A percentile compares a stretch with the other conserved stretches of the same genome.
These are phyloP conservation scores for Eupithecia tripunctaria DNA, from an alignment of 2,888 invertebrate species.

Conservation along the genomic window DNA sequence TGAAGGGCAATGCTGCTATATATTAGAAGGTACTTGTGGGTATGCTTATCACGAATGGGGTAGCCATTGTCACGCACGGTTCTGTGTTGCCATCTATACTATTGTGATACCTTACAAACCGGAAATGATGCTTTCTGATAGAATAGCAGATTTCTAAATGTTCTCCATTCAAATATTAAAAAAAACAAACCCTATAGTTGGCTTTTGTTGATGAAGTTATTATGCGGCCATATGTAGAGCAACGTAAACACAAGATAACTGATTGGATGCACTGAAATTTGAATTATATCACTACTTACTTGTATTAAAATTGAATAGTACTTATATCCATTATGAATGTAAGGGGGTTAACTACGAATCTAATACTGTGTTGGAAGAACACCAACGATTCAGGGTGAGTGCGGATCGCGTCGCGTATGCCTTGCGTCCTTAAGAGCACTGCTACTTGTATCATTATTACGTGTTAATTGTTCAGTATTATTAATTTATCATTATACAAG, in stretches of 20 bases:
- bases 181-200: neutral
- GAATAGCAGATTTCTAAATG: neutral
- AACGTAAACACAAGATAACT: too few relatives aligned
- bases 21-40: neutral
- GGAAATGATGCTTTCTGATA: neutral
- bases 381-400: too few relatives aligned
- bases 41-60: constrained; percentile 8
- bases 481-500: too few relatives aligned
- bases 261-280: neutral
- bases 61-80: constrained; percentile 10
- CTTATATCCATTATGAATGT: neutral
- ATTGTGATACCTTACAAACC: neutral
- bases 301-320: too few relatives aligned
- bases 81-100: neutral
- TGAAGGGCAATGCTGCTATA: constrained; percentile 22
- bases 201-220: neutral
- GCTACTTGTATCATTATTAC: too few relatives aligned
- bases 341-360: too few relatives aligned
- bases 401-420: too few relatives aligned
- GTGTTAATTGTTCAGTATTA: too few relatives aligned
- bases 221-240: too few relatives aligned
- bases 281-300: too few relatives aligned
- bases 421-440: too few relatives aligned
- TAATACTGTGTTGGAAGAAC: too few relatives aligned
- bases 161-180: neutral